Evolutionary conservation across 1,140 invertebrate genomes (phyloP).

Genomic region (Anoplophora glabripennis): DNA sequence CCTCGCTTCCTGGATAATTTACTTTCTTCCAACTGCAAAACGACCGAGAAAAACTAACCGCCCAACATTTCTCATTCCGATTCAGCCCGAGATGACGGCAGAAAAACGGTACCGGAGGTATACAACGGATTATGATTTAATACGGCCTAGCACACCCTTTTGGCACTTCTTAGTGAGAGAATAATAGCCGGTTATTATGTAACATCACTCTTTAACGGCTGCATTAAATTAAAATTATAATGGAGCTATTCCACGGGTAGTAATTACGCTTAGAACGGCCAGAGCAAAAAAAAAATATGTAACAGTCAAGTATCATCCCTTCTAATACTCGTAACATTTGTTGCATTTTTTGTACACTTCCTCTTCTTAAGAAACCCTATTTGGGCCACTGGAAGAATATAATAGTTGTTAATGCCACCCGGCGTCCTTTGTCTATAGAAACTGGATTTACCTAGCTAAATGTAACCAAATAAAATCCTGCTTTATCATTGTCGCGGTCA

Average conservation of each 20-base stretch:
- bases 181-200: constrained; percentile 8
- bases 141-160: constrained; percentile 9
- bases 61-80: no score
- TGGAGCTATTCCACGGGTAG: neutral
- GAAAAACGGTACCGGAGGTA: no score
- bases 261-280: neutral
- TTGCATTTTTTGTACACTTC: neutral
- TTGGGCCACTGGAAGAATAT: constrained; percentile 5
- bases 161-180: constrained; percentile 6
- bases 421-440: no score
- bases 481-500: no score
- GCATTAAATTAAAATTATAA: constrained; percentile 1
- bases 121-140: constrained; percentile 10
- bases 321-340: constrained; percentile 1
- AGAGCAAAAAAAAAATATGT: neutral
- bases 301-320: neutral
- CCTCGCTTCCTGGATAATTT: no score
- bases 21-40: no score
- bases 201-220: constrained; percentile 2
- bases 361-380: constrained; percentile 3
- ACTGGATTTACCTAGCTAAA: no score
- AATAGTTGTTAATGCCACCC: constrained; percentile 3
- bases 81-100: no score
- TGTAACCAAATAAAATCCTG: no score
- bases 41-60: no score